Evolutionary conservation across 2,113 vertebrate species (phyloP).

Genomic region (Boleophthalmus pectinirostris): DNA sequence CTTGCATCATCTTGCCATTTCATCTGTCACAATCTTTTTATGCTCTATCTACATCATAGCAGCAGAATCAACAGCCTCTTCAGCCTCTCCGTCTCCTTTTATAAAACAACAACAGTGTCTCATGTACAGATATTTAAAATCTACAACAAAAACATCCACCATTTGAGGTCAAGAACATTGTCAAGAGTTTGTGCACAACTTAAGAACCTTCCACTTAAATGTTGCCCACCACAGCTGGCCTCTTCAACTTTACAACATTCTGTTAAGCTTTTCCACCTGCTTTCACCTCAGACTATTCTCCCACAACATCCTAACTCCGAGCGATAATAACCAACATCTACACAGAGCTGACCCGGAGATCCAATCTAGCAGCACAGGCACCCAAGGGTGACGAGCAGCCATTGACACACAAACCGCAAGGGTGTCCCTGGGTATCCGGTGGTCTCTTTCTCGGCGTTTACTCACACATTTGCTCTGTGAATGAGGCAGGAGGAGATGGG

Average conservation of each 20-base stretch:
- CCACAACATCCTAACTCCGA: slow-evolving; percentile 19
- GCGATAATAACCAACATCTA: slow-evolving; percentile 53
- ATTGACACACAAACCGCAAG: slow-evolving; percentile 36
- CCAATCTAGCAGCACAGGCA: slow-evolving; percentile 45
- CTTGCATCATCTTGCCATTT: too few relatives aligned
- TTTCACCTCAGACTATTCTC: slow-evolving; percentile 25
- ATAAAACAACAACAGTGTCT: neutral
- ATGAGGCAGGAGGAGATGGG: slow-evolving; percentile 13
- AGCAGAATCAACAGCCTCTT: neutral
- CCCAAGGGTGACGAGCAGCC: slow-evolving; percentile 37
- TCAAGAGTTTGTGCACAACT: too few relatives aligned
- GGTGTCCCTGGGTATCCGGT: slow-evolving; percentile 9
- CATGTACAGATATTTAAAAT: neutral
- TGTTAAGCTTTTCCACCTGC: slow-evolving; percentile 16
- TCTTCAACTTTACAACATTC: neutral
- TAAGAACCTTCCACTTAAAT: neutral
- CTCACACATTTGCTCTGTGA: slow-evolving; percentile 22
- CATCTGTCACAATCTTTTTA: neutral
- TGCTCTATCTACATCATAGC: neutral
- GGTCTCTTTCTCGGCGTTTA: slow-evolving; percentile 16
- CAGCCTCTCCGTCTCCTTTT: neutral
- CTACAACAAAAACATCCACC: neutral
- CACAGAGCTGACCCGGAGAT: slow-evolving; percentile 41
- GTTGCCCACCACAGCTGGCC: neutral
- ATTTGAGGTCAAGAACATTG: neutral